These are phyloP conservation scores for Frieseomelitta varia DNA, from an alignment of 1,140 invertebrate species.

Conservation along the genomic window DNA sequence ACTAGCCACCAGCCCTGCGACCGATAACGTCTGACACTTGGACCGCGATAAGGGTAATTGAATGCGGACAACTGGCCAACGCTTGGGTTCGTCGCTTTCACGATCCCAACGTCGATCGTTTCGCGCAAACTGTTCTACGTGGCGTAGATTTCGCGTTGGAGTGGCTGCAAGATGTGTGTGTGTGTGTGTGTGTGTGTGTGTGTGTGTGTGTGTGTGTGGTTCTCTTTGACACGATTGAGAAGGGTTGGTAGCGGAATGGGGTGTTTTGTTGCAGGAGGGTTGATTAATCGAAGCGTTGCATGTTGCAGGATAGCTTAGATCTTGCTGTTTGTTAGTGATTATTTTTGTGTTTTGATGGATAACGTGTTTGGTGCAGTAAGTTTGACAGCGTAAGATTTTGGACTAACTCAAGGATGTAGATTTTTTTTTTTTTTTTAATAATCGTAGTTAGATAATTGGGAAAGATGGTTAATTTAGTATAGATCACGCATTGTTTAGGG, in stretches of 20 bases:
- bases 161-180: not conserved
- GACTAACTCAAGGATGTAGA: too few relatives aligned
- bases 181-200: too few relatives aligned
- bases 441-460: too few relatives aligned
- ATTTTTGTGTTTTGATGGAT: not conserved
- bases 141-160: not conserved
- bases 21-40: constrained; percentile 31
- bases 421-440: too few relatives aligned
- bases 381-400: too few relatives aligned
- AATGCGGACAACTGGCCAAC: constrained; percentile 6
- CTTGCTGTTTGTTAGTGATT: not conserved
- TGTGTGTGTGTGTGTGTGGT: too few relatives aligned
- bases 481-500: too few relatives aligned
- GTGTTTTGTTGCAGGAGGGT: not conserved
- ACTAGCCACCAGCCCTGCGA: too few relatives aligned
- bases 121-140: not conserved
- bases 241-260: not conserved
- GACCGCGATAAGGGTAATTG: constrained; percentile 24
- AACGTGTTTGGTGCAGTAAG: not conserved
- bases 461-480: too few relatives aligned
- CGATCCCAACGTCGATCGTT: not conserved
- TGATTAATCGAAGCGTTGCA: not conserved
- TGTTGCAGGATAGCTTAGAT: not conserved
- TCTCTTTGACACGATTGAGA: not conserved
- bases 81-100: not conserved